Evolutionary conservation across 1,140 invertebrate species (phyloP).

Genomic region (Bombus picipes): DNA sequence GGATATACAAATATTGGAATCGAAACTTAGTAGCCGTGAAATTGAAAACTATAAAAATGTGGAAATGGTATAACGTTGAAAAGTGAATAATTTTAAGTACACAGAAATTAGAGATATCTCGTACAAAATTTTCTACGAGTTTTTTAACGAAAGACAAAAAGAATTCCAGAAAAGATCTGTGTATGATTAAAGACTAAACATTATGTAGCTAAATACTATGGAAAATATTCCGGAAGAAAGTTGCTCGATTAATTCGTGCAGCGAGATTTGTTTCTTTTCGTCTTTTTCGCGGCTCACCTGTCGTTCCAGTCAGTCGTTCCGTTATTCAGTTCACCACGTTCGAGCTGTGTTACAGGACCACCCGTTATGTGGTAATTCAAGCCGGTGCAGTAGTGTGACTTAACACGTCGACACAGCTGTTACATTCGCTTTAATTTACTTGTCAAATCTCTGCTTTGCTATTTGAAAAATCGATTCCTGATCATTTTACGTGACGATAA

Average conservation of each 20-base stretch:
- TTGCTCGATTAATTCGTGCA: slow-evolving; percentile 20
- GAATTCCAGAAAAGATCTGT: neutral
- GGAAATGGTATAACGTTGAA: neutral
- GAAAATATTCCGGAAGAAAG: slow-evolving; percentile 32
- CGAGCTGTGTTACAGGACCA: slow-evolving; percentile 22
- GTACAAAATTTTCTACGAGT: too few species aligned
- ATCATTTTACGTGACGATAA: neutral
- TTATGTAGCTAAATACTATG: too few species aligned
- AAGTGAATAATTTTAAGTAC: too few species aligned
- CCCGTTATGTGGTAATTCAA: slow-evolving; percentile 34
- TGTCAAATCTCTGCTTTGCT: neutral
- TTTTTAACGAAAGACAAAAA: neutral
- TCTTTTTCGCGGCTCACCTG: slow-evolving; percentile 6
- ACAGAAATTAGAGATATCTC: too few species aligned
- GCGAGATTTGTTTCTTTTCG: neutral
- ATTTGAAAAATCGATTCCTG: neutral
- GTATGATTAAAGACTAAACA: neutral
- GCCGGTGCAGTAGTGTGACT: neutral
- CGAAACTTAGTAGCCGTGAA: neutral
- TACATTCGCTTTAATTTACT: slow-evolving; percentile 16
- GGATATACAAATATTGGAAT: too few species aligned
- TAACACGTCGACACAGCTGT: neutral
- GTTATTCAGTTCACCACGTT: neutral
- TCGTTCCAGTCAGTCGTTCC: neutral
- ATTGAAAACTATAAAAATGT: neutral